Percentiles rank a stretch among this genome's conserved stretches.
These are phyloP conservation scores for Lasioglossum malachurum DNA, from an alignment of 2,888 invertebrate genomes.

Conservation along the genomic window DNA sequence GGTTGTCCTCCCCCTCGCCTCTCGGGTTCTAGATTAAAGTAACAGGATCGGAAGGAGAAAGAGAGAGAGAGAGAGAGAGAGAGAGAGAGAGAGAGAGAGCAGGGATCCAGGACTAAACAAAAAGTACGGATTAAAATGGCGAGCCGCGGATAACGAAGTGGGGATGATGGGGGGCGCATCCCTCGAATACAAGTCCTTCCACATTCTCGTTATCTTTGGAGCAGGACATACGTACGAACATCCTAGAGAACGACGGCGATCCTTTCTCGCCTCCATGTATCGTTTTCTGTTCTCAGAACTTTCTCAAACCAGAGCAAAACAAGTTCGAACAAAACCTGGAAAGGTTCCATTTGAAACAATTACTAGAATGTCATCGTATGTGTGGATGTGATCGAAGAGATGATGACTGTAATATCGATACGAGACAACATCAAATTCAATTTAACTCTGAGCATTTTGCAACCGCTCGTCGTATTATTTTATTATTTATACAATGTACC, in stretches of 20 bases:
- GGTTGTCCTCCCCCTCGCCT: conserved; percentile 40
- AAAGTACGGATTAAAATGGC: conserved; percentile 66
- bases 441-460: background rate
- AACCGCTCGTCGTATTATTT: background rate
- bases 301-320: background rate
- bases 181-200: conserved; percentile 36
- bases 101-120: conserved; percentile 53
- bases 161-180: conserved; percentile 20
- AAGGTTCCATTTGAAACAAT: background rate
- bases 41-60: conserved; percentile 52
- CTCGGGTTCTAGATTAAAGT: conserved; percentile 51
- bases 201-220: conserved; percentile 62
- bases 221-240: conserved; percentile 13
- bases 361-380: background rate
- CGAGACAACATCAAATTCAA: background rate
- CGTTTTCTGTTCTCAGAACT: background rate
- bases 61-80: background rate
- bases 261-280: conserved; percentile 48
- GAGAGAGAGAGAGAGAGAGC: background rate
- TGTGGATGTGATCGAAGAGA: background rate
- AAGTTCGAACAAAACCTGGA: background rate
- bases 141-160: conserved; percentile 59
- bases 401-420: background rate
- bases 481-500: background rate
- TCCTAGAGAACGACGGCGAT: conserved; percentile 40